Evolutionary conservation across 1,140 invertebrate genomes (phyloP).

Genomic region (Cydia strobilella): DNA sequence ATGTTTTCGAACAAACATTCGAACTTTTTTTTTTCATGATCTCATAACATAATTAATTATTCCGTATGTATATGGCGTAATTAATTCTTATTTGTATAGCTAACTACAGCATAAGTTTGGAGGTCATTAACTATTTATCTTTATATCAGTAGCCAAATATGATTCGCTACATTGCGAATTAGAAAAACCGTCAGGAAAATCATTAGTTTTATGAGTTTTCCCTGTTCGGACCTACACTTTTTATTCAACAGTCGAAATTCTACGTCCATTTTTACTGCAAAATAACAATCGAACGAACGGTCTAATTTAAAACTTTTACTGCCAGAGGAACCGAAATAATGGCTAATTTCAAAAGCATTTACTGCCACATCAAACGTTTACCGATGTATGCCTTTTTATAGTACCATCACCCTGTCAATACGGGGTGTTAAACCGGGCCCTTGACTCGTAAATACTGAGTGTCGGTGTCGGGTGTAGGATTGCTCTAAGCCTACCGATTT

Average conservation of each 20-base stretch:
- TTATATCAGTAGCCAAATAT: no score
- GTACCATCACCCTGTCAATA: slow-evolving; percentile 60
- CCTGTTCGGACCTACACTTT: background rate
- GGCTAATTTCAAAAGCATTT: slow-evolving; percentile 28
- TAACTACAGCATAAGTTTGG: no score
- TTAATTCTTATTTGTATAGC: no score
- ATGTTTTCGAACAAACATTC: no score
- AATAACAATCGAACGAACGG: slow-evolving; percentile 17
- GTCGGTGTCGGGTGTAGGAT: no score
- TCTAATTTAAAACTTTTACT: slow-evolving; percentile 11
- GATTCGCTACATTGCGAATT: no score
- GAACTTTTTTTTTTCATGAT: no score
- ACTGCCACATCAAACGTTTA: slow-evolving; percentile 61
- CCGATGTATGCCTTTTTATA: slow-evolving; percentile 65
- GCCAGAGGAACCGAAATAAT: slow-evolving; percentile 7
- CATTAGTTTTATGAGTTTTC: background rate
- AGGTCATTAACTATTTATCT: no score
- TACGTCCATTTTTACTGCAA: background rate
- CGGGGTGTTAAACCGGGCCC: slow-evolving; percentile 59
- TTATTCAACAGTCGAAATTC: background rate
- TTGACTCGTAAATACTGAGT: slow-evolving; percentile 59
- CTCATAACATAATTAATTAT: no score
- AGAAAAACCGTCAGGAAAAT: background rate
- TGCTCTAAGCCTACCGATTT: slow-evolving; percentile 58
- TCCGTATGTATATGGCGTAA: no score